These are phyloP conservation scores for Herminia tarsipennalis DNA, from an alignment of 2,888 invertebrate species.

Conservation along the genomic window DNA sequence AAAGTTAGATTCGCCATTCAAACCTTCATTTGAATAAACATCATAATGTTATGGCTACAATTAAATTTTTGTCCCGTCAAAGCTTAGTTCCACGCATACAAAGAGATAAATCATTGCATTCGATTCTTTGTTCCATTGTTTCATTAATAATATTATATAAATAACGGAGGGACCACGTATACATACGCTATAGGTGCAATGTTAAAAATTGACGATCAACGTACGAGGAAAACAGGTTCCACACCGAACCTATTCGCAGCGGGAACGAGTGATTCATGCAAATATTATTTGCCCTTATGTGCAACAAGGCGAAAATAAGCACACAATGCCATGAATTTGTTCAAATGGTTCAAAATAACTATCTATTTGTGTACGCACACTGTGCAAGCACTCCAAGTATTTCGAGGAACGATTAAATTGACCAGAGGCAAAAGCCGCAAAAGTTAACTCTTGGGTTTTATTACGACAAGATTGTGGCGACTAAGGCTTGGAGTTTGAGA, in stretches of 20 bases:
- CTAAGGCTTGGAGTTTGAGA: too few relatives aligned
- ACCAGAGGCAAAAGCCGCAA: too few relatives aligned
- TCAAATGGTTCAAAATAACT: conserved; percentile 48
- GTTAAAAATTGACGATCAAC: conserved; percentile 29
- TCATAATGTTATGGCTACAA: neutral
- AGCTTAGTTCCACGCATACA: conserved; percentile 19
- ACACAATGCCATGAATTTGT: conserved; percentile 45
- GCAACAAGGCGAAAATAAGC: conserved; percentile 42
- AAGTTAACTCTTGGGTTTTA: too few relatives aligned
- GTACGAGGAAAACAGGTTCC: conserved; percentile 41
- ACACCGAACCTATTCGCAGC: conserved; percentile 18
- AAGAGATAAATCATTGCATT: conserved; percentile 30
- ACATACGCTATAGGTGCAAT: conserved; percentile 18
- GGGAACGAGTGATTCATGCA: conserved; percentile 45
- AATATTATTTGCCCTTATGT: conserved; percentile 46
- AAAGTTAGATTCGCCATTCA: neutral
- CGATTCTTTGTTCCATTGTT: conserved; percentile 56
- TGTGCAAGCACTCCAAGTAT: conserved; percentile 37
- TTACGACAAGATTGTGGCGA: too few relatives aligned
- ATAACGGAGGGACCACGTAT: conserved; percentile 23
- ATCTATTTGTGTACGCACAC: conserved; percentile 50
- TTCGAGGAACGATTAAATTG: too few relatives aligned
- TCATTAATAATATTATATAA: conserved; percentile 33
- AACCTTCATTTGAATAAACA: too few relatives aligned
- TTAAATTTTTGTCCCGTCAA: conserved; percentile 2